These are phyloP conservation scores for Umimayanthus kanabou DNA, from an alignment of 92 coral and sea anemone species.

Conservation along the genomic window DNA sequence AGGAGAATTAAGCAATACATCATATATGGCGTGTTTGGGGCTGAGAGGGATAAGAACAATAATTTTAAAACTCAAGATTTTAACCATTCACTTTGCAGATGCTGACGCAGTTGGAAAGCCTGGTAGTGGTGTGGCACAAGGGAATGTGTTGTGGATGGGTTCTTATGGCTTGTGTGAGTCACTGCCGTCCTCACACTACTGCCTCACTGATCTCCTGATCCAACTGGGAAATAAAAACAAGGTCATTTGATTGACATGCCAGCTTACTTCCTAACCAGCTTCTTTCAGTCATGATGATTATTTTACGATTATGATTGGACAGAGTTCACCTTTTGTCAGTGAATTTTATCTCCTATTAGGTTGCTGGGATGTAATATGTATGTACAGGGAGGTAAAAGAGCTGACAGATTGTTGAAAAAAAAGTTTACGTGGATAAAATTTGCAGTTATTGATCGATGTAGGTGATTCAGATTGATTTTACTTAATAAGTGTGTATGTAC, in stretches of 20 bases:
- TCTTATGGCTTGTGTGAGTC: constrained; percentile 49
- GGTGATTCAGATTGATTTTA: too few relatives aligned
- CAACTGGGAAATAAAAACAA: neutral
- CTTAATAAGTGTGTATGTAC: too few relatives aligned
- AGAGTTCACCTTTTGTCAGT: neutral
- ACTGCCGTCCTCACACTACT: constrained; percentile 17
- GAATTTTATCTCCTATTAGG: neutral
- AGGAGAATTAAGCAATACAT: too few relatives aligned
- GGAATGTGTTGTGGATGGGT: constrained; percentile 62
- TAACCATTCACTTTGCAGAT: constrained; percentile 42
- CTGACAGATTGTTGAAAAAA: too few relatives aligned
- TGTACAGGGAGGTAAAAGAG: neutral
- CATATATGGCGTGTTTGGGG: too few relatives aligned
- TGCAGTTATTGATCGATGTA: too few relatives aligned
- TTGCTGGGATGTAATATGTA: too few relatives aligned
- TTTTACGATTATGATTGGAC: neutral
- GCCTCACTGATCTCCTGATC: constrained; percentile 8
- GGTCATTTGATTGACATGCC: neutral
- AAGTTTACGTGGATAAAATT: too few relatives aligned
- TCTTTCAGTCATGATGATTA: neutral
- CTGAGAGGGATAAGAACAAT: too few relatives aligned
- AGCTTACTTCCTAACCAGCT: neutral
- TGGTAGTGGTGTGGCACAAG: constrained; percentile 57
- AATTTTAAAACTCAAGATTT: neutral
- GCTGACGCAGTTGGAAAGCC: constrained; percentile 69